phyloP scores from a whole-genome alignment of 2,797 vertebrate genomes.

The Chaenodraco wilsoni region DNA sequence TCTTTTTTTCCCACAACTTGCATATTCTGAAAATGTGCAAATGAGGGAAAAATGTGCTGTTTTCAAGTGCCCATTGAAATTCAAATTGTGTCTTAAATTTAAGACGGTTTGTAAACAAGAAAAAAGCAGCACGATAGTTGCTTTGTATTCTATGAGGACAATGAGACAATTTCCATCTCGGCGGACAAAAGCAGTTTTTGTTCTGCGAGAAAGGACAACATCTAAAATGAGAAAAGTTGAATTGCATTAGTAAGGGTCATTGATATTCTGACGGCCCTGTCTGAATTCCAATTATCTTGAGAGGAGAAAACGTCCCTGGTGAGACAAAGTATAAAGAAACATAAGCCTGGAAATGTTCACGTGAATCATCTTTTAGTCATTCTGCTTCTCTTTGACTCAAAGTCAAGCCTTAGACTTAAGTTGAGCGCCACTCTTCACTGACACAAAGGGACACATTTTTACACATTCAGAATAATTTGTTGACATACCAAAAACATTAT shows the following conservation, averaged over 20 bases:
- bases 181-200: constrained; percentile 54
- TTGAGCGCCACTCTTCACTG: constrained; percentile 55
- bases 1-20: neutral
- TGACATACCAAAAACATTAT: constrained; percentile 60
- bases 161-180: constrained; percentile 34
- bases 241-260: constrained; percentile 66
- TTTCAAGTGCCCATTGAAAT: constrained; percentile 13
- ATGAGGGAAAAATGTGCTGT: neutral
- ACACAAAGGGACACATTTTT: constrained; percentile 53
- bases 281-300: constrained; percentile 58
- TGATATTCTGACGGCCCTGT: constrained; percentile 65
- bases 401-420: constrained; percentile 47
- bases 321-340: constrained; percentile 40
- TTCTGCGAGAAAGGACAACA: constrained; percentile 54
- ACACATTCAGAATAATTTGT: constrained; percentile 66
- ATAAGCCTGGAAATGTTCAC: constrained; percentile 52
- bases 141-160: constrained; percentile 54
- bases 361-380: constrained; percentile 65
- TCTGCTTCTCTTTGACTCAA: constrained; percentile 46
- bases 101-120: constrained; percentile 11
- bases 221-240: constrained; percentile 59
- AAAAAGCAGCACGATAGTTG: neutral
- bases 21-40: neutral
- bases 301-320: constrained; percentile 42
- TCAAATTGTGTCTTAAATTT: neutral